These are phyloP conservation scores for Lepus townsendii DNA, from an alignment of 2,797 vertebrate genomes.

Conservation along the genomic window DNA sequence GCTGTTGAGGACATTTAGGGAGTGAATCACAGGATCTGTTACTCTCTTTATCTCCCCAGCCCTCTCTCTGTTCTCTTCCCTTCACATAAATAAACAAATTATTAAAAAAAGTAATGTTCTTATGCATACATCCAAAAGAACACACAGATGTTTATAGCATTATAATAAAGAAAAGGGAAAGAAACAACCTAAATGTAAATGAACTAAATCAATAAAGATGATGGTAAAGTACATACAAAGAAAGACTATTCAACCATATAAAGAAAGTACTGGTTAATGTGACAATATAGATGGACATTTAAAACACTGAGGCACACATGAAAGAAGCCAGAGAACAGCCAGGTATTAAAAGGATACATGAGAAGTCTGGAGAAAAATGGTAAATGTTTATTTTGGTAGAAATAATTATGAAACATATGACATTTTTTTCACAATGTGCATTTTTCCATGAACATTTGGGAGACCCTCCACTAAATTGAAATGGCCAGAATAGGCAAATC, in stretches of 20 bases:
- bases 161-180: not conserved
- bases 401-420: no score
- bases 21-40: no score
- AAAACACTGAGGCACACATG: constrained; percentile 10
- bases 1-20: no score
- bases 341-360: not conserved
- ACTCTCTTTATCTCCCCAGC: no score
- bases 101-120: no score
- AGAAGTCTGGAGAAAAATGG: no score
- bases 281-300: not conserved
- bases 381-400: no score
- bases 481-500: not conserved
- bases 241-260: not conserved
- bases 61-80: no score
- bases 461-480: not conserved
- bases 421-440: no score
- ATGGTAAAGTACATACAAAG: not conserved
- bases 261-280: not conserved
- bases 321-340: not conserved
- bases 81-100: no score
- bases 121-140: not conserved
- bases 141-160: not conserved
- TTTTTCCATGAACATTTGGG: no score
- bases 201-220: not conserved
- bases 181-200: not conserved